Conservation (phyloP, 2,113 vertebrate genomes). For the Alosa alosa region DNA sequence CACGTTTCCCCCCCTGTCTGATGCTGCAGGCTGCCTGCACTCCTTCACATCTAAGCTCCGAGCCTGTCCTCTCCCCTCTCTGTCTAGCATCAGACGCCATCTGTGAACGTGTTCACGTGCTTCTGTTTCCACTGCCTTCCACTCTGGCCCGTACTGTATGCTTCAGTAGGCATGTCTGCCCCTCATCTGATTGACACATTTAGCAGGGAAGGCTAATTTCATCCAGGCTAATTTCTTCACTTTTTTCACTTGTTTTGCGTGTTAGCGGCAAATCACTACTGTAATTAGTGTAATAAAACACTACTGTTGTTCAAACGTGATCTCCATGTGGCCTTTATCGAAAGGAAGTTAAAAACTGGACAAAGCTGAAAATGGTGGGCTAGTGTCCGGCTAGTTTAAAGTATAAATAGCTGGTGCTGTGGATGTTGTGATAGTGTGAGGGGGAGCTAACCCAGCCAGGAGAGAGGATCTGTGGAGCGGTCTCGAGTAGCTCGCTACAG, state of each 20-base stretch:
- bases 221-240: neutral
- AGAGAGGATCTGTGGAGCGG: neutral
- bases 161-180: neutral
- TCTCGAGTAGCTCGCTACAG: neutral
- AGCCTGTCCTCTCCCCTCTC: conserved; percentile 58
- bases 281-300: neutral
- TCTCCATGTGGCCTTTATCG: neutral
- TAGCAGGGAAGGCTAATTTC: neutral
- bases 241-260: neutral
- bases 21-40: conserved; percentile 57
- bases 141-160: too few species aligned
- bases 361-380: conserved; percentile 17
- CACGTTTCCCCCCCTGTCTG: conserved; percentile 62
- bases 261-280: neutral
- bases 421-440: conserved; percentile 16
- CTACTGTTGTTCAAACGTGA: neutral
- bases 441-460: neutral
- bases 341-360: neutral
- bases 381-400: neutral
- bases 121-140: conserved; percentile 36
- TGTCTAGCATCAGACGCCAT: conserved; percentile 58
- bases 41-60: conserved; percentile 61
- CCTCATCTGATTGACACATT: neutral
- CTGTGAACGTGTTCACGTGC: conserved; percentile 63
- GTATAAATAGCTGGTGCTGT: neutral